Evolutionary conservation across 2,113 vertebrate species (phyloP).

Genomic region (Hydrolagus affinis): DNA sequence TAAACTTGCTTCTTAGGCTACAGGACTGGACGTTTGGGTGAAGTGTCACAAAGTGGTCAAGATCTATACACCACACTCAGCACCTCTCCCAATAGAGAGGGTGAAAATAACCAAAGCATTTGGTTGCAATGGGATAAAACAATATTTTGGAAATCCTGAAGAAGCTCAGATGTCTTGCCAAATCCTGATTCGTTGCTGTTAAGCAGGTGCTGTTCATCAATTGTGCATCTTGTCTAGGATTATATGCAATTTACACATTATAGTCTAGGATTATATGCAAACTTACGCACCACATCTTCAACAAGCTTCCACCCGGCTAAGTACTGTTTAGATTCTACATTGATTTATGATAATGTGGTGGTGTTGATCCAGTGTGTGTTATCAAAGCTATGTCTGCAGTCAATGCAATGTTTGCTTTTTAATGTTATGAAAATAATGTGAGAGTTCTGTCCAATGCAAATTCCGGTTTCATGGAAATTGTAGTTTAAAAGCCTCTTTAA

Average conservation of each 20-base stretch:
- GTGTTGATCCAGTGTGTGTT: neutral
- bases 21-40: too few species aligned
- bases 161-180: too few species aligned
- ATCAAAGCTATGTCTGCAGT: neutral
- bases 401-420: neutral
- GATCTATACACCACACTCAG: too few species aligned
- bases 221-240: neutral
- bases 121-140: too few species aligned
- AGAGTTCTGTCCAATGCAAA: neutral
- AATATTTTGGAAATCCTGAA: too few species aligned
- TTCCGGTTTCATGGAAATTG: constrained; percentile 11
- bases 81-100: too few species aligned
- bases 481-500: neutral
- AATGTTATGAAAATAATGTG: neutral
- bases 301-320: neutral
- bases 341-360: neutral
- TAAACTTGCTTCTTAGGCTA: too few species aligned
- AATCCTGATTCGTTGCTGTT: too few species aligned
- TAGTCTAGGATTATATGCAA: neutral
- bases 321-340: neutral
- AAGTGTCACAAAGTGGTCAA: too few species aligned
- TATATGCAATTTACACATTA: neutral
- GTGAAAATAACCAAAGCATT: too few species aligned
- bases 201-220: neutral
- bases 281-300: neutral